Percentiles rank a stretch among this genome's conserved stretches.
Conservation (phyloP, 2,113 vertebrate genomes). For the Recurvirostra avosetta region DNA sequence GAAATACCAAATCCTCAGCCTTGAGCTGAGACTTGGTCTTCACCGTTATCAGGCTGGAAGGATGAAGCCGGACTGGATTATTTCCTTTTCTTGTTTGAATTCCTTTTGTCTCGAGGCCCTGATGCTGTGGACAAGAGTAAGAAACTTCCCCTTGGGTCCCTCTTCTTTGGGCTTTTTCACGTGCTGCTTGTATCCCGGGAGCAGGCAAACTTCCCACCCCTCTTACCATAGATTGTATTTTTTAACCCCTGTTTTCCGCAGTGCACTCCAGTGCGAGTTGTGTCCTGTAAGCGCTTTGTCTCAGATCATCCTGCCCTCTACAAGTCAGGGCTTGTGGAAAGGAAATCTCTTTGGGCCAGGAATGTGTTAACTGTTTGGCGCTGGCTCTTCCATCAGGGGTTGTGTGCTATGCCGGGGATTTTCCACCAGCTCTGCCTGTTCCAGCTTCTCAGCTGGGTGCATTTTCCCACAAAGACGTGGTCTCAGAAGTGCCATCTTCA, state of each 20-base stretch:
- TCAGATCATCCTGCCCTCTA: not conserved
- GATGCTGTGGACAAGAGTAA: not conserved
- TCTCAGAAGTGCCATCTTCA: not conserved
- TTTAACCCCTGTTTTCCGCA: not conserved
- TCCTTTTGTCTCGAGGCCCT: not conserved
- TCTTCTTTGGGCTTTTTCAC: not conserved
- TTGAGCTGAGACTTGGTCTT: not conserved
- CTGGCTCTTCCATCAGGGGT: not conserved
- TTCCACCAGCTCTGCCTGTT: slow-evolving; percentile 31
- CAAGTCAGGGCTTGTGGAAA: not conserved
- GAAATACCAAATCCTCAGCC: not conserved
- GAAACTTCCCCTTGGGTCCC: not conserved
- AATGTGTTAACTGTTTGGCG: not conserved
- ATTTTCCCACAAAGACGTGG: not conserved
- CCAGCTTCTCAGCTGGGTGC: not conserved
- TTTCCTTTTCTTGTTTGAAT: not conserved
- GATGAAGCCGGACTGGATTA: not conserved
- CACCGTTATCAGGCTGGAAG: not conserved
- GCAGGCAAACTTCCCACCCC: not conserved
- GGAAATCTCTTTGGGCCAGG: not conserved
- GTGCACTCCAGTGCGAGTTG: not conserved
- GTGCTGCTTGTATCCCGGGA: not conserved
- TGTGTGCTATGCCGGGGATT: not conserved
- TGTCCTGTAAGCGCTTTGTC: not conserved
- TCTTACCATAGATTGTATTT: not conserved